Percentiles rank a stretch among this genome's conserved stretches.
These are phyloP conservation scores for Eulithis prunata DNA, from an alignment of 2,888 invertebrate genomes.

Conservation along the genomic window DNA sequence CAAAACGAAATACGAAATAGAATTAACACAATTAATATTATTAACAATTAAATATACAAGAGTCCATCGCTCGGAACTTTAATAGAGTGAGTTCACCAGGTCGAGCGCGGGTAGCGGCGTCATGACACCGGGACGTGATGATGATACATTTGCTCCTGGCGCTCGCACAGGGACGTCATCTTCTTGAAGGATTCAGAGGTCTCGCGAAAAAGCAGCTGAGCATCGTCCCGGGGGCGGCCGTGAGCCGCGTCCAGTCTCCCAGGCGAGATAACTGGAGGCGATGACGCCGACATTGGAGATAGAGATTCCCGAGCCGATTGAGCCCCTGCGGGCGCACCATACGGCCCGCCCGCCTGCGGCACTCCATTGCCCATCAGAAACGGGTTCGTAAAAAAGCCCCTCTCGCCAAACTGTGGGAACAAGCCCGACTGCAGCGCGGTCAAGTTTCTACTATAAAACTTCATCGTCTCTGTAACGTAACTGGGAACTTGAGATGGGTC, in stretches of 20 bases:
- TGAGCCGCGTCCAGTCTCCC: constrained; percentile 77
- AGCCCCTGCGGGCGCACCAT: constrained; percentile 72
- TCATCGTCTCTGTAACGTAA: constrained; percentile 80
- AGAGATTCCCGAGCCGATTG: constrained; percentile 75
- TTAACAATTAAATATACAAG: constrained; percentile 81
- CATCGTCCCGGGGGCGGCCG: constrained; percentile 73
- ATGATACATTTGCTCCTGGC: constrained; percentile 82
- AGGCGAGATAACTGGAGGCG: constrained; percentile 78
- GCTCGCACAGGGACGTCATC: constrained; percentile 82
- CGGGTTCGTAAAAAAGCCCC: constrained; percentile 74
- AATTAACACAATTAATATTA: constrained; percentile 82
- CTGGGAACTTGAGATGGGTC: constrained; percentile 73
- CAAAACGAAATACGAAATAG: constrained; percentile 83
- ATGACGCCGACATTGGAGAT: constrained; percentile 78
- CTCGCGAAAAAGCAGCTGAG: constrained; percentile 82
- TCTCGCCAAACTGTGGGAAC: constrained; percentile 73
- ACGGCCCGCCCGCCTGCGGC: constrained; percentile 68
- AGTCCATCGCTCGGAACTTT: constrained; percentile 63
- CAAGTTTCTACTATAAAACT: constrained; percentile 78
- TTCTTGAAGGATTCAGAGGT: constrained; percentile 81
- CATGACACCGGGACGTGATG: constrained; percentile 83
- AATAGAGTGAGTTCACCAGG: constrained; percentile 72
- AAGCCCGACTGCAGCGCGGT: constrained; percentile 74
- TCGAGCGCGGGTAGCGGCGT: constrained; percentile 72
- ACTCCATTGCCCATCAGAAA: constrained; percentile 75